phyloP scores from a whole-genome alignment of 2,113 vertebrate genomes.

The Rafetus swinhoei region DNA sequence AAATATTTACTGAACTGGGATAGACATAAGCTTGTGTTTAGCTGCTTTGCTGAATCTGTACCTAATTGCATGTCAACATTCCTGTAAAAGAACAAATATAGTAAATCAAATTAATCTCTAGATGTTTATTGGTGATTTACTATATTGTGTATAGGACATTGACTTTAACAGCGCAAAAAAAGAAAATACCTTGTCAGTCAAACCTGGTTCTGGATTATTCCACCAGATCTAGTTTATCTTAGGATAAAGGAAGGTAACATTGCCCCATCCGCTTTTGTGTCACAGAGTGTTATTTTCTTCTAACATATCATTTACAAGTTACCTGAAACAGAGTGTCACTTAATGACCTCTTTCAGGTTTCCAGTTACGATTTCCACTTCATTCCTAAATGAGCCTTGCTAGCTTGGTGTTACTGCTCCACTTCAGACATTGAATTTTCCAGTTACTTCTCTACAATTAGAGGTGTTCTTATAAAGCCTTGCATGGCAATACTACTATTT shows the following conservation, averaged over 20 bases:
- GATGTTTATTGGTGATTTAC: neutral
- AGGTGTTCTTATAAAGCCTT: neutral
- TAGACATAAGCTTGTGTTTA: neutral
- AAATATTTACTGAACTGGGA: neutral
- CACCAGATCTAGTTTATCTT: conserved; percentile 48
- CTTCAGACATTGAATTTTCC: conserved; percentile 23
- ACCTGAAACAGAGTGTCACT: conserved; percentile 78
- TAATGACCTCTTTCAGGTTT: conserved; percentile 77
- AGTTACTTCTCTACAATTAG: conserved; percentile 2
- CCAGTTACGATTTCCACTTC: conserved; percentile 83
- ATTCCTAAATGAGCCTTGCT: conserved; percentile 58
- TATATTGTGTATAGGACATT: conserved; percentile 30
- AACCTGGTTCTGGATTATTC: neutral
- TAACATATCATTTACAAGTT: conserved; percentile 79
- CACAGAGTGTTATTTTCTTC: conserved; percentile 80
- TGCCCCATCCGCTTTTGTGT: conserved; percentile 41
- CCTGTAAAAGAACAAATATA: neutral
- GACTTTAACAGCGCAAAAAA: conserved; percentile 24
- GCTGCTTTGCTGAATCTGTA: neutral
- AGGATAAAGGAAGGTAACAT: conserved; percentile 59
- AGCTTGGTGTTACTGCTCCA: conserved; percentile 43
- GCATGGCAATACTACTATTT: neutral
- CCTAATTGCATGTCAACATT: neutral
- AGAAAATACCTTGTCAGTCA: conserved; percentile 5
- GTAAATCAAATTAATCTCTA: neutral